A percentile compares a stretch with the other conserved stretches of the same genome.
Conservation (phyloP, 2,797 vertebrate genomes). For the Sebastes itinus region DNA sequence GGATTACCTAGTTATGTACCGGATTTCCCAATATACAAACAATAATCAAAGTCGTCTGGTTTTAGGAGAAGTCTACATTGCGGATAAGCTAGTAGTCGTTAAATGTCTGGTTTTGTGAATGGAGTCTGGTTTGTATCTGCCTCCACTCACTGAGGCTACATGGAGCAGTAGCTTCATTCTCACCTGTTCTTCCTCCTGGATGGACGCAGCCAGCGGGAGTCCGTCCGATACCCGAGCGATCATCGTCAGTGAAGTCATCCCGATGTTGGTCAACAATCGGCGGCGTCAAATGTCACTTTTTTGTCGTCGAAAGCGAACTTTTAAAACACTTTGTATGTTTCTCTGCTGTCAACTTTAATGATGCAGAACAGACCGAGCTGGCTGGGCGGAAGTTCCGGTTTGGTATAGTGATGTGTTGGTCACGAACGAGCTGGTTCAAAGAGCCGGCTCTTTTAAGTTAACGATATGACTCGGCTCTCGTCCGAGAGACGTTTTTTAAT, state of each 20-base stretch:
- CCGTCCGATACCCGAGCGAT: slow-evolving; percentile 91
- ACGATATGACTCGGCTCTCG: too few species aligned
- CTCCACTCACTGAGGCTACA: rapidly evolving
- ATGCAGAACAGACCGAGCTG: slow-evolving; percentile 27
- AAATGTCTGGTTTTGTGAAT: background rate
- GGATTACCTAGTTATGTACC: too few species aligned
- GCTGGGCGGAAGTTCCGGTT: slow-evolving; percentile 65
- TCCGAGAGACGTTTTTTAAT: too few species aligned
- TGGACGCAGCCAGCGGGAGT: slow-evolving; percentile 89
- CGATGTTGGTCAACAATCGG: background rate
- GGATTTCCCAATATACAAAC: background rate
- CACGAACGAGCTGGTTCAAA: rapidly evolving
- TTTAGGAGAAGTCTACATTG: background rate
- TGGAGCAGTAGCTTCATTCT: background rate
- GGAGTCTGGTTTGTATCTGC: background rate
- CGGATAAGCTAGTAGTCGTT: background rate
- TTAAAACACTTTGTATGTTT: slow-evolving; percentile 4
- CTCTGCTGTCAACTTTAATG: slow-evolving; percentile 43
- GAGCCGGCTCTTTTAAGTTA: too few species aligned
- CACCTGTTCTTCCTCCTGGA: slow-evolving; percentile 95
- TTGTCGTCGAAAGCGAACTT: background rate
- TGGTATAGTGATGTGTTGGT: slow-evolving; percentile 1
- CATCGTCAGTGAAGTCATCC: slow-evolving; percentile 89
- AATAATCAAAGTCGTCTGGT: background rate
- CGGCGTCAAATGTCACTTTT: background rate